Conservation (phyloP, 2,113 vertebrate genomes). For the Cacatua alba region DNA sequence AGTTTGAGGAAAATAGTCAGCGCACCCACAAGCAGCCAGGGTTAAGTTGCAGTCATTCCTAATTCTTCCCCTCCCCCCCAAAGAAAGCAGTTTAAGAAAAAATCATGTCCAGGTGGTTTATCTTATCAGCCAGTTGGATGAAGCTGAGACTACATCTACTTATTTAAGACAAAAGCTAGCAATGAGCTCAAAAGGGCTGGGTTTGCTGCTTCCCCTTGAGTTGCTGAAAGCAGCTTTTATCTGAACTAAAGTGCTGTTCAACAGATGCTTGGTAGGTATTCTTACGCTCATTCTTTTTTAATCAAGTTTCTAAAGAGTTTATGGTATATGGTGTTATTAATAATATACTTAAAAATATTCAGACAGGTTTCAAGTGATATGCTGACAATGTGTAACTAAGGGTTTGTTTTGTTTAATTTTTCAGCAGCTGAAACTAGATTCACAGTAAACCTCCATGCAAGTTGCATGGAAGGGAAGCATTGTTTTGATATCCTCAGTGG, state of each 20-base stretch:
- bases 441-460: neutral
- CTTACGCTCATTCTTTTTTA: neutral
- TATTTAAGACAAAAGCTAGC: conserved; percentile 28
- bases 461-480: neutral
- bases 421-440: neutral
- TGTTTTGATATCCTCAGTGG: neutral
- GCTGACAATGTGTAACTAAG: neutral
- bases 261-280: neutral
- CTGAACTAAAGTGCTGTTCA: neutral
- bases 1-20: neutral
- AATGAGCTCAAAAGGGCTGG: neutral
- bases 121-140: neutral
- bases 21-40: neutral
- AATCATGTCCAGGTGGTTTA: neutral
- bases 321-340: neutral
- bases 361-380: neutral
- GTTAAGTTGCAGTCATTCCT: neutral
- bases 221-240: neutral
- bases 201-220: neutral
- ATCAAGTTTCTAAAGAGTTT: neutral
- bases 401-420: neutral
- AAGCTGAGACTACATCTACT: conserved; percentile 4
- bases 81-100: neutral
- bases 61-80: neutral
- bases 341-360: neutral